Conservation (phyloP, 2,797 vertebrate species). For the Heteromormyrus szaboi region DNA sequence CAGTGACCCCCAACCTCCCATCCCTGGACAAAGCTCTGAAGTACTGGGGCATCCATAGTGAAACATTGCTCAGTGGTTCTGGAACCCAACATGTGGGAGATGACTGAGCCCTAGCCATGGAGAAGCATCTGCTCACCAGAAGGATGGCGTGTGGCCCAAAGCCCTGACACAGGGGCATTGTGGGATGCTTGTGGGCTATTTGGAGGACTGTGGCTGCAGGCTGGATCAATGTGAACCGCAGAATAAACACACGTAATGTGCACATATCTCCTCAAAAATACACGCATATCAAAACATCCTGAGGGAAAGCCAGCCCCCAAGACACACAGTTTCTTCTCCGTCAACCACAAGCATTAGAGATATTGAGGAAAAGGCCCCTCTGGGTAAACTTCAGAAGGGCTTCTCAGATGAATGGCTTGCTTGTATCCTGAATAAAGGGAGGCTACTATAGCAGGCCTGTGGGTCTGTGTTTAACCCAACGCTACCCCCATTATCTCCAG, state of each 20-base stretch:
- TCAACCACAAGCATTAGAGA: background rate
- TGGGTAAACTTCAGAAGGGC: background rate
- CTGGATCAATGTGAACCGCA: background rate
- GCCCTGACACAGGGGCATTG: background rate
- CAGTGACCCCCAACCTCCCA: background rate
- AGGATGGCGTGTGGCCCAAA: background rate
- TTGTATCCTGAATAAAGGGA: background rate
- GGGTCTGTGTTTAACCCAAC: background rate
- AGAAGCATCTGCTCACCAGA: constrained; percentile 17
- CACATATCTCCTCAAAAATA: background rate
- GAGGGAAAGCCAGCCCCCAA: background rate
- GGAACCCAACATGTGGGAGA: background rate
- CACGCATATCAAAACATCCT: constrained; percentile 3
- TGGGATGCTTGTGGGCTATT: background rate
- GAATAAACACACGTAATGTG: background rate
- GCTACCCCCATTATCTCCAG: background rate
- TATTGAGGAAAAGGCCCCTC: background rate
- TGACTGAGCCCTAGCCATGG: background rate
- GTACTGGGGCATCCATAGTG: background rate
- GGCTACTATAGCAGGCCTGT: background rate
- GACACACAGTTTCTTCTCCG: background rate
- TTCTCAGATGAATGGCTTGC: background rate
- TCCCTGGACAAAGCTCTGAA: background rate
- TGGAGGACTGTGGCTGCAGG: background rate
- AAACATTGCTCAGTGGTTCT: background rate